Conservation (phyloP, 2,888 invertebrate genomes). For the Mermis nigrescens region DNA sequence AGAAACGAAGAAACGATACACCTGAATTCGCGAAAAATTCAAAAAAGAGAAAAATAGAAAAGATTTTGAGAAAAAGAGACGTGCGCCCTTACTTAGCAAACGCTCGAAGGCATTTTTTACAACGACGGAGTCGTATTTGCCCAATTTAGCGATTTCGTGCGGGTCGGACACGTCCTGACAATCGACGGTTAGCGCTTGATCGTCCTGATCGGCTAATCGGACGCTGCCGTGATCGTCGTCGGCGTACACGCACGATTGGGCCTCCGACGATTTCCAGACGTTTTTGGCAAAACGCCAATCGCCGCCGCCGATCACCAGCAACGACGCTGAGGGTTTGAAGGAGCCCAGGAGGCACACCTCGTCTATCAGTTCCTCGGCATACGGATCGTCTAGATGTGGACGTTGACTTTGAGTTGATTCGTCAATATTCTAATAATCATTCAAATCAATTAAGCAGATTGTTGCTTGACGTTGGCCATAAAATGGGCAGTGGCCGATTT, state of each 20-base stretch:
- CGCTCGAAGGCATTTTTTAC: not conserved
- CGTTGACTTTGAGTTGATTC: no score
- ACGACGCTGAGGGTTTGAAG: not conserved
- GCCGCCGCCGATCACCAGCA: not conserved
- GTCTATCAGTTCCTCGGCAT: not conserved
- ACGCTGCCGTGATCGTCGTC: not conserved
- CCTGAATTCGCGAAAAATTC: no score
- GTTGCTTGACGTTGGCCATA: no score
- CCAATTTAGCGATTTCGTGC: not conserved
- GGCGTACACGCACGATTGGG: not conserved
- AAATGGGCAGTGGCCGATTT: no score
- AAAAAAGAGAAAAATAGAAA: no score
- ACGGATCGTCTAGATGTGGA: not conserved
- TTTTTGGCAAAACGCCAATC: not conserved
- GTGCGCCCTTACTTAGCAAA: no score
- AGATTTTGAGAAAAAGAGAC: no score
- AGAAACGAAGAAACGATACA: no score
- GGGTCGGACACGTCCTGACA: not conserved
- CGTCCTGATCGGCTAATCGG: not conserved
- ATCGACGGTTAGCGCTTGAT: constrained; percentile 2
- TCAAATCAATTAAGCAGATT: no score
- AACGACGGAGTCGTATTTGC: constrained; percentile 2
- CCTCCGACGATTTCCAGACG: not conserved
- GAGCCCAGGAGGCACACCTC: not conserved
- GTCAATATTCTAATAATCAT: no score